phyloP scores from a whole-genome alignment of 2,797 vertebrate species.

The Chelmon rostratus region DNA sequence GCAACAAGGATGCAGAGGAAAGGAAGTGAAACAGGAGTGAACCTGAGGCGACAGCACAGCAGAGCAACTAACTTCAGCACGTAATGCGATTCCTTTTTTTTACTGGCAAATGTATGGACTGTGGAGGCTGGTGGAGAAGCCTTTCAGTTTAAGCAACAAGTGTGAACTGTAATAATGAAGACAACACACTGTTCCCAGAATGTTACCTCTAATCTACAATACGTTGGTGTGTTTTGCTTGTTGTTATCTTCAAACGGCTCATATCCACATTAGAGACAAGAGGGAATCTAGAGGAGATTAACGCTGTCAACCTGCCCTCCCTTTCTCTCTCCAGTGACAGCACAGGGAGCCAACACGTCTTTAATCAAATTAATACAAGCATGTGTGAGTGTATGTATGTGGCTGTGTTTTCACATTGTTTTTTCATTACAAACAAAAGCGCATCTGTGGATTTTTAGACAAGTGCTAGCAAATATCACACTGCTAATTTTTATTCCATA shows the following conservation, averaged over 20 bases:
- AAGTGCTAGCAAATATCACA: not conserved
- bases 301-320: constrained; percentile 16
- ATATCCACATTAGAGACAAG: constrained; percentile 29
- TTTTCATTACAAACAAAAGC: not conserved
- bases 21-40: not conserved
- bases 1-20: constrained; percentile 27
- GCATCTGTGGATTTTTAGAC: not conserved
- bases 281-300: constrained; percentile 37
- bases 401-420: not conserved
- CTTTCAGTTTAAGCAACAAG: not conserved
- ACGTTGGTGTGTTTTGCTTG: constrained; percentile 19
- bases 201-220: constrained; percentile 22
- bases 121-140: not conserved
- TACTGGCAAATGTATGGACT: not conserved
- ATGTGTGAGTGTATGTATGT: not conserved
- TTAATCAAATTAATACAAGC: constrained; percentile 36
- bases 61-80: not conserved
- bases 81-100: not conserved
- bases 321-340: constrained; percentile 28
- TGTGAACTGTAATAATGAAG: not conserved
- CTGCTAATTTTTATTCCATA: not conserved
- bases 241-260: constrained; percentile 40
- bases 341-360: constrained; percentile 19
- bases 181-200: not conserved
- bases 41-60: not conserved